A percentile compares a stretch with the other conserved stretches of the same genome.
phyloP scores from a whole-genome alignment of 1,140 invertebrate genomes.

The Philotrypesis tridentata region DNA sequence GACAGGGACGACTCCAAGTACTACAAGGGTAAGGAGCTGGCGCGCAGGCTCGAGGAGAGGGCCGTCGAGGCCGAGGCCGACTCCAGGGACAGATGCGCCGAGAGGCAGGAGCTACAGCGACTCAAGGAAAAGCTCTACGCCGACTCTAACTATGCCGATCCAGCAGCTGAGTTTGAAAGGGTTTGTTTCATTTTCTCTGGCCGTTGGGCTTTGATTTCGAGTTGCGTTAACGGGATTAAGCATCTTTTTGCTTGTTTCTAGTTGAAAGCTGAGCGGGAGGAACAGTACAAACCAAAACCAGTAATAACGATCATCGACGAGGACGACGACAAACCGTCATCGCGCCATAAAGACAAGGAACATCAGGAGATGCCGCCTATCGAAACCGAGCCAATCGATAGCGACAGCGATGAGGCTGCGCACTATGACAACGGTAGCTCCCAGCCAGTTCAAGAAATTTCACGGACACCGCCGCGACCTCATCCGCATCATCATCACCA shows the following conservation, averaged over 20 bases:
- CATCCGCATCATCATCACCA: constrained; percentile 71
- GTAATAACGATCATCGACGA: constrained; percentile 78
- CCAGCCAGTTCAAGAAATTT: constrained; percentile 60
- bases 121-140: constrained; percentile 88
- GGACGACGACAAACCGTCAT: constrained; percentile 68
- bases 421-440: constrained; percentile 63
- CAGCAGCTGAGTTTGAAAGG: constrained; percentile 87
- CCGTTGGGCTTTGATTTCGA: background rate
- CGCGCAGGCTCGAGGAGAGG: constrained; percentile 89
- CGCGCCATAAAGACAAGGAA: constrained; percentile 61
- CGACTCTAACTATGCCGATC: constrained; percentile 84
- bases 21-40: constrained; percentile 95
- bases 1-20: constrained; percentile 97
- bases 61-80: constrained; percentile 95
- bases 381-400: constrained; percentile 81
- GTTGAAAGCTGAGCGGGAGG: constrained; percentile 84
- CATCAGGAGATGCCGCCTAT: constrained; percentile 74
- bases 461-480: constrained; percentile 68
- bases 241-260: constrained; percentile 64
- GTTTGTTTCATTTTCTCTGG: constrained; percentile 65
- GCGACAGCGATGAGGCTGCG: constrained; percentile 73
- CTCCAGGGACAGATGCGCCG: constrained; percentile 89
- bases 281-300: constrained; percentile 87
- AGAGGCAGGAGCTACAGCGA: constrained; percentile 94
- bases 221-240: too few species aligned